Evolutionary conservation across 2,797 vertebrate species (phyloP), one percentile per base, ranked within the genome.

Genomic region (Channa striata): DNA sequence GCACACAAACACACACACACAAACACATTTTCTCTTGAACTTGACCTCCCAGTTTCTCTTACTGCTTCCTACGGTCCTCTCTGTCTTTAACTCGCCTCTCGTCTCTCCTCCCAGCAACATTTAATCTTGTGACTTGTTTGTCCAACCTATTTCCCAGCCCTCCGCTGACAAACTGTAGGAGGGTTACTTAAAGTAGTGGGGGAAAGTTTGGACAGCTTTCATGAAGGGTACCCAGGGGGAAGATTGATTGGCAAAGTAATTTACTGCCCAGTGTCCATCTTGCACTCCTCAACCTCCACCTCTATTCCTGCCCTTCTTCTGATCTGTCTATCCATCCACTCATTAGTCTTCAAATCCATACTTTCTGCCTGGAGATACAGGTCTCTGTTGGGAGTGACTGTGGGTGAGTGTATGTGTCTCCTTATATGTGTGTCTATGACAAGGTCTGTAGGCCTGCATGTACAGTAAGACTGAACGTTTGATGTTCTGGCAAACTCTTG

Each of bases 241-340:
- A 91, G 92, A 94, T 94, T 94, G 94, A 94, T 93, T 94, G 93
- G 93, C 92, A 94, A 91, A 88, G 91, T 93, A 92, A 94, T 94
- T 94, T 93, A 93, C 90, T 91, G 83, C 87, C 77, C 82, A 82
- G 86, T 89, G 84, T 87, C 86, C 82, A 21, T 78, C 82, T 77
- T 78, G 47, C 63, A 69, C 77, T 74, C 57, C 72, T 60, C 56
- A 52, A 61, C 82, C 74, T 39, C 63, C 65, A 52, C 75, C 73
- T 53, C 67, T 59, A 76, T 70, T 72, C 12, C 49, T 74, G 72
- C 73, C 77, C 71, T 79, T 89, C 75, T 78, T 60, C 54, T 49
- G 42, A 82, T 86, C 75, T 43, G 20, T 85, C 80, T 53, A 62
- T 86, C 85, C 68, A 48, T 75, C 48, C 56, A 68, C 80, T 78